These are phyloP conservation scores for Elymnias hypermnestra DNA, from an alignment of 1,140 invertebrate genomes.

Conservation along the genomic window DNA sequence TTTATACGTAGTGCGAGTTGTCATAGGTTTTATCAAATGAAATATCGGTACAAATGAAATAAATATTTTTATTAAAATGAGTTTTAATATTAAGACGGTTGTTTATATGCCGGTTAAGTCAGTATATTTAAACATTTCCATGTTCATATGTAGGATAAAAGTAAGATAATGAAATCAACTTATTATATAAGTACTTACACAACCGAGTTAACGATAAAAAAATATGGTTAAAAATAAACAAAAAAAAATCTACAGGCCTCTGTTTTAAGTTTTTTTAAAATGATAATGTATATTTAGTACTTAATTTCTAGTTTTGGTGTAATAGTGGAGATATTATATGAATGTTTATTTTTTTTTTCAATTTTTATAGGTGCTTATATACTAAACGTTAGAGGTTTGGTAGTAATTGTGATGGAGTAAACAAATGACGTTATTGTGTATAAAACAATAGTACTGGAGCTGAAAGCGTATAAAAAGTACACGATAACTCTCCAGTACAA, in stretches of 20 bases:
- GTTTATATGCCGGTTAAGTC: conserved; percentile 69
- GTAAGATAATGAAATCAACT: conserved; percentile 63
- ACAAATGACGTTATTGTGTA: no score
- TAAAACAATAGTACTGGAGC: no score
- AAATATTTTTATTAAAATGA: conserved; percentile 72
- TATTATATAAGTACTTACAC: conserved; percentile 74
- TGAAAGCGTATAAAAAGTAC: conserved; percentile 23
- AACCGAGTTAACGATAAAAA: conserved; percentile 65
- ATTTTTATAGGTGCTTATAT: conserved; percentile 48
- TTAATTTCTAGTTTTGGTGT: conserved; percentile 63
- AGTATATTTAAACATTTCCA: conserved; percentile 49
- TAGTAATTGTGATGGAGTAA: conserved; percentile 39
- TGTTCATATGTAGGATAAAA: conserved; percentile 53
- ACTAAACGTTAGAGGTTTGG: conserved; percentile 60
- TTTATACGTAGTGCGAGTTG: conserved; percentile 16
- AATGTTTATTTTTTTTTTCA: conserved; percentile 36
- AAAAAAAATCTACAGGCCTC: conserved; percentile 45
- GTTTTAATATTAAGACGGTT: conserved; percentile 51
- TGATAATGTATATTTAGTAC: conserved; percentile 34
- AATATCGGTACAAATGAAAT: conserved; percentile 60
- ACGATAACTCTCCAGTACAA: conserved; percentile 13
- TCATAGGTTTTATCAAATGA: conserved; percentile 49
- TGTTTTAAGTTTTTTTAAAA: conserved; percentile 32
- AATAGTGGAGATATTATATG: conserved; percentile 57
- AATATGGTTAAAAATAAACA: conserved; percentile 33